Base-by-base conservation (phyloP, 2,113 vertebrate species). In the Podocnemis expansa region DNA sequence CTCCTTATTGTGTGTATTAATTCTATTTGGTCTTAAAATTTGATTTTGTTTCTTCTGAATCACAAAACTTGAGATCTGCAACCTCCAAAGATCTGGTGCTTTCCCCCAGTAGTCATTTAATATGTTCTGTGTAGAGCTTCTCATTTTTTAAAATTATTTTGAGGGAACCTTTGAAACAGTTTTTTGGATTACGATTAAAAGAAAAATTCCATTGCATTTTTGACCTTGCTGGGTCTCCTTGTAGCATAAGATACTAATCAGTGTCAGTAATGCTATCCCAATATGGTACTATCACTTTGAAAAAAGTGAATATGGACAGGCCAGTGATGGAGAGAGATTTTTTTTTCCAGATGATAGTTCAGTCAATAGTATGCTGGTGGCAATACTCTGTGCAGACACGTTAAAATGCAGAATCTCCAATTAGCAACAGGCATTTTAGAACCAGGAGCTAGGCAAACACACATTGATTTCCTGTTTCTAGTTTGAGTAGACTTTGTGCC, bases 1-100 rank as follows among this genome's bases (percentile, higher is more conserved):
- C 67, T 38, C 19, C n/a, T 19, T 8, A 19, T 21, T 70, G 67
- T 19, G 63, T n/a, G 63, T 21, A 41, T 58, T 10, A 0, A 0
- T 6, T 21, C 31, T 2, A 1, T 45, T 93, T 91, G 6, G 0
- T 19, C 73, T 21, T 70, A n/a, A 21, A 38, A 38, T 38, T 34
- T 22, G n/a, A 70, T 38, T 27, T 16, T 16, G 4, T 70, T 38
- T 70, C n/a, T 70, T 70, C n/a, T 38, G 34, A 38, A 38, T 2
- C 8, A 14, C 67, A 70, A 38, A 38, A 22, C 34, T 70, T 70
- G 67, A 38, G 67, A 70, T 70, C 17, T 70, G 34, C 19, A 70
- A 38, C 8, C n/a, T 70, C 19, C 19, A 38, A n/a, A n/a, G 17
- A 38, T 9, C 34, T 38, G 21, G 8, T 63, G 7, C 9, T 79